Conservation (phyloP, 2,888 invertebrate genomes). For the Cactoblastis cactorum region DNA sequence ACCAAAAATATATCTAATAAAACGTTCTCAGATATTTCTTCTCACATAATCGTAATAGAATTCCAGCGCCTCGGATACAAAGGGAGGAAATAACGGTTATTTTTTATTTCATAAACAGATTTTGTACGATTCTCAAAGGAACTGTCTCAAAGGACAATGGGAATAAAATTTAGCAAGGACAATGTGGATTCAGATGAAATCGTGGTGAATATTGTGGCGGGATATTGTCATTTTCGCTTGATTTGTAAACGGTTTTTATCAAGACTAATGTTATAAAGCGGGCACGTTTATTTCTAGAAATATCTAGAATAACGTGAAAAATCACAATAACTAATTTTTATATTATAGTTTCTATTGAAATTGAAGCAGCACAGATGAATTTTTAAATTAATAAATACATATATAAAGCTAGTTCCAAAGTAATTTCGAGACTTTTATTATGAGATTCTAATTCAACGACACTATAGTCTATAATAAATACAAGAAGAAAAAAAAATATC, state of each 20-base stretch:
- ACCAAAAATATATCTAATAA: not conserved
- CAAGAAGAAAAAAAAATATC: too few species aligned
- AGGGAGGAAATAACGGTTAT: slow-evolving; percentile 26
- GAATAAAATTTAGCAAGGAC: slow-evolving; percentile 31
- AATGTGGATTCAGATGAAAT: slow-evolving; percentile 20
- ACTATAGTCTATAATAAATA: too few species aligned
- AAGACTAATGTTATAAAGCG: not conserved
- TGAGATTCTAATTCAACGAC: too few species aligned
- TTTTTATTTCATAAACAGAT: slow-evolving; percentile 37
- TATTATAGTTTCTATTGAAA: too few species aligned
- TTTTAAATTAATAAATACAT: too few species aligned
- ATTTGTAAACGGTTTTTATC: not conserved
- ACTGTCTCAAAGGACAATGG: slow-evolving; percentile 33
- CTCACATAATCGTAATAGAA: not conserved
- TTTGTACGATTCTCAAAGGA: slow-evolving; percentile 37
- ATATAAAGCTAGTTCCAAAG: too few species aligned
- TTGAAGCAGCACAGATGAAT: too few species aligned
- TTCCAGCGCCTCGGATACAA: slow-evolving; percentile 19
- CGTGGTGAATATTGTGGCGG: slow-evolving; percentile 14
- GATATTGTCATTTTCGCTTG: slow-evolving; percentile 15
- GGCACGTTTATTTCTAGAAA: not conserved
- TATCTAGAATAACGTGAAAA: too few species aligned
- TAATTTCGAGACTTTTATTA: too few species aligned
- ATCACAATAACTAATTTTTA: too few species aligned
- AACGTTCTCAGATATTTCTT: not conserved